Evolutionary conservation across 2,888 invertebrate genomes (phyloP).

Genomic region (Drepana falcataria): DNA sequence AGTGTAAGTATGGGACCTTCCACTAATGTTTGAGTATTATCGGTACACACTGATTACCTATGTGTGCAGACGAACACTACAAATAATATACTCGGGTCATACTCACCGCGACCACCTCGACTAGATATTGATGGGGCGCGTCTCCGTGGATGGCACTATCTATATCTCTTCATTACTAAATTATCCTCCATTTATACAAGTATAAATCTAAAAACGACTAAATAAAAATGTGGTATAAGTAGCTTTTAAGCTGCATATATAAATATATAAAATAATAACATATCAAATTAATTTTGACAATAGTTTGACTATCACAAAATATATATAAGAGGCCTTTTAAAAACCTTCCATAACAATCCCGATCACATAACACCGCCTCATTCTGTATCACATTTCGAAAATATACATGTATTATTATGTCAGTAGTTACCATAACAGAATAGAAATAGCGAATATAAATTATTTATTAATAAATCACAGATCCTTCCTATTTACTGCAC

Average conservation of each 20-base stretch:
- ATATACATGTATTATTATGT: slow-evolving; percentile 10
- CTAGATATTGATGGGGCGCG: no score
- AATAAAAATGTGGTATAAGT: slow-evolving; percentile 7
- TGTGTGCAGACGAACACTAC: no score
- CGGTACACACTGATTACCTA: no score
- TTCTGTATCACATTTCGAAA: slow-evolving; percentile 19
- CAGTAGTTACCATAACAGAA: no score
- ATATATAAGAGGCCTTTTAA: slow-evolving; percentile 24
- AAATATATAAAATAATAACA: slow-evolving; percentile 15
- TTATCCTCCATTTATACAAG: neutral
- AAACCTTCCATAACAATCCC: slow-evolving; percentile 27
- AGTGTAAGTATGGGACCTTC: no score
- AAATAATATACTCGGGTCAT: no score
- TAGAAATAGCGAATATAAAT: slow-evolving; percentile 7
- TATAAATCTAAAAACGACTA: neutral
- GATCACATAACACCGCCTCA: slow-evolving; percentile 21
- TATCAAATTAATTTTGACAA: slow-evolving; percentile 14
- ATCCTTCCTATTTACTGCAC: slow-evolving; percentile 5
- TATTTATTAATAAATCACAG: slow-evolving; percentile 24
- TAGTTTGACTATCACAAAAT: slow-evolving; percentile 37
- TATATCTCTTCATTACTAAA: neutral
- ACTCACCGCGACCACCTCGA: no score
- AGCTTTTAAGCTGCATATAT: slow-evolving; percentile 17
- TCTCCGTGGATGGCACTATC: neutral
- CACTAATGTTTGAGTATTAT: no score